Evolutionary conservation across 2,797 vertebrate genomes (phyloP), one percentile per base, ranked within the genome.

Genomic region (Schizothorax lantsangensis): DNA sequence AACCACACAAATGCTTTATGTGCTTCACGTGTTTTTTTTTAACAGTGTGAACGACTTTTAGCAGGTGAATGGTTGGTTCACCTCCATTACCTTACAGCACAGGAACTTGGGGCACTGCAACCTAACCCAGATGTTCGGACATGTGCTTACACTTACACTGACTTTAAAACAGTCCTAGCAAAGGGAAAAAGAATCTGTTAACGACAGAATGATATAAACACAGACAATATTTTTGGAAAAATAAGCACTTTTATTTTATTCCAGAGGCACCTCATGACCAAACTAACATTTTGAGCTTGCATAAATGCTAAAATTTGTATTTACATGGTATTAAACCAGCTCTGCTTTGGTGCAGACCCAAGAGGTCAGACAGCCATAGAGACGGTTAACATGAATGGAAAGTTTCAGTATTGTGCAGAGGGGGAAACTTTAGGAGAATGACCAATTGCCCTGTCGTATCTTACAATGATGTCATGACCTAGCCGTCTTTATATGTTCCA

Each of bases 401-500:
- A n/a, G 15, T 52, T 74, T 74, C 38, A 69, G 62, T 40, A 45
- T 62, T 79, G 80, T 59, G n/a, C 6, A 38, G 19, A 36, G 14
- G 7, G 26, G 36, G 19, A 26, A 83, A 12, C 47, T 73, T 82
- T 45, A 57, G 26, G 43, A 54, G 68, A 75, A 72, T 75, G 52
- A 83, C 43, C 43, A 84, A 89, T 49, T 45, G 49, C 54, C 45
- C 62, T 89, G 79, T 79, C 73, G 33, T 77, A 52, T 84, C 73
- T 75, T 75, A 84, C 52, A 85, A 79, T 72, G 75, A 59, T 83
- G 69, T 85, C 74, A 83, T 40, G 88, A 84, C 68, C 82, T 52
- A 72, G 81, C 30, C 21, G 21, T 77, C 66, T 45, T 86, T 86
- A 77, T 52, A 64, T 54, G 81, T 71, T 86, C 45, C 57, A 68